Percentiles rank a stretch among this genome's conserved stretches.
Conservation (phyloP, 2,797 vertebrate genomes). For the Phataginus tricuspis region DNA sequence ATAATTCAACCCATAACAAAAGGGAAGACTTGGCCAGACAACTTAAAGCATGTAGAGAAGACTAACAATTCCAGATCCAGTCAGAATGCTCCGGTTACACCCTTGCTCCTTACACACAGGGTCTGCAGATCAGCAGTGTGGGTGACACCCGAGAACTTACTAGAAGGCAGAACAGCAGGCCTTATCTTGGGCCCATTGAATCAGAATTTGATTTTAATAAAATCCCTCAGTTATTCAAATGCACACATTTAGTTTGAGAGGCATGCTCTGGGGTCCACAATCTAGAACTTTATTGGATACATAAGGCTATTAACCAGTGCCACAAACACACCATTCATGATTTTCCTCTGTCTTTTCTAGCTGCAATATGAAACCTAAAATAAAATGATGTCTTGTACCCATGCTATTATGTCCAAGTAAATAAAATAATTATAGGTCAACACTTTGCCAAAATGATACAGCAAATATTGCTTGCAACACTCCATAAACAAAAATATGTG, state of each 20-base stretch:
- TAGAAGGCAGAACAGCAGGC: background rate
- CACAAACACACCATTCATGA: background rate
- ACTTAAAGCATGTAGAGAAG: background rate
- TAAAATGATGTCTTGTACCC: background rate
- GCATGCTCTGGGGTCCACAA: background rate
- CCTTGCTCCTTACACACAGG: background rate
- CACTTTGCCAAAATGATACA: background rate
- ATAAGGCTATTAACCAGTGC: background rate
- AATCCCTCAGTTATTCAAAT: background rate
- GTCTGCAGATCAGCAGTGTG: background rate
- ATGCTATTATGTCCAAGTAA: background rate
- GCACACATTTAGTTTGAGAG: background rate
- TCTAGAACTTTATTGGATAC: background rate
- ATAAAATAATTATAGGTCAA: background rate
- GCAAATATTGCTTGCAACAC: background rate
- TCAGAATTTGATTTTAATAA: background rate
- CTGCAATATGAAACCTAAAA: conserved; percentile 17
- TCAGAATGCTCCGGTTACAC: background rate
- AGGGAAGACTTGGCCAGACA: background rate
- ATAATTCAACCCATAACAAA: background rate
- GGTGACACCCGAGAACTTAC: background rate
- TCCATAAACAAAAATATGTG: background rate
- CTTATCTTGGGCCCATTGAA: background rate
- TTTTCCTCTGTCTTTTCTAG: background rate
- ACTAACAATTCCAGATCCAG: background rate